These are phyloP conservation scores for Formica aserva DNA, from an alignment of 2,888 invertebrate genomes.

Conservation along the genomic window DNA sequence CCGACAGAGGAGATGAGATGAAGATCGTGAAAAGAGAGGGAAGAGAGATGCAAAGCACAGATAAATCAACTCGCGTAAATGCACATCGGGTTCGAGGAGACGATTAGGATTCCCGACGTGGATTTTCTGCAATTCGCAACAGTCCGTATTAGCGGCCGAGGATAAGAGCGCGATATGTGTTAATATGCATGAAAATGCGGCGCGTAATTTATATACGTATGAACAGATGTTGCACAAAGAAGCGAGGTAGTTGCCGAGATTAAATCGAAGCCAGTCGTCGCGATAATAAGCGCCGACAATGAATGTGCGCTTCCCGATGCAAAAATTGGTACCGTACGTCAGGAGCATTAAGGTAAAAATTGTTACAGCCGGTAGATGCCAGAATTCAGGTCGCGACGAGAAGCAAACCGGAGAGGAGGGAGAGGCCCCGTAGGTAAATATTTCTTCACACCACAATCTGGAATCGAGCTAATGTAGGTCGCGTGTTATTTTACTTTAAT, in stretches of 20 bases:
- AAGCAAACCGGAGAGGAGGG: slow-evolving; percentile 33
- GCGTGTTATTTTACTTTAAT: slow-evolving; percentile 40
- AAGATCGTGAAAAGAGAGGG: not conserved
- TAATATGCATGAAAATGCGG: slow-evolving; percentile 36
- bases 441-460: slow-evolving; percentile 53
- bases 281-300: slow-evolving; percentile 48
- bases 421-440: slow-evolving; percentile 44
- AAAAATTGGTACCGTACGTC: slow-evolving; percentile 1
- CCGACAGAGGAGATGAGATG: slow-evolving; percentile 21
- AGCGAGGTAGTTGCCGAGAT: slow-evolving; percentile 16
- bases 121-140: slow-evolving; percentile 56
- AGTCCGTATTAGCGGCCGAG: not conserved
- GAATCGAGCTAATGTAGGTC: slow-evolving; percentile 52
- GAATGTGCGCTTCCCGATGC: slow-evolving; percentile 46
- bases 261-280: slow-evolving; percentile 17
- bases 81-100: slow-evolving; percentile 71
- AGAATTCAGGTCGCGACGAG: slow-evolving; percentile 45
- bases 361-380: slow-evolving; percentile 35
- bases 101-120: slow-evolving; percentile 30
- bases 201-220: slow-evolving; percentile 35
- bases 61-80: slow-evolving; percentile 70
- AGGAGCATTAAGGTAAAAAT: slow-evolving; percentile 42
- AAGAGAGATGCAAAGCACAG: slow-evolving; percentile 65
- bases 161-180: not conserved
- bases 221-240: slow-evolving; percentile 33